Evolutionary conservation across 2,113 vertebrate species (phyloP), one percentile per base, ranked within the genome.

Genomic region (Oncorhynchus keta): DNA sequence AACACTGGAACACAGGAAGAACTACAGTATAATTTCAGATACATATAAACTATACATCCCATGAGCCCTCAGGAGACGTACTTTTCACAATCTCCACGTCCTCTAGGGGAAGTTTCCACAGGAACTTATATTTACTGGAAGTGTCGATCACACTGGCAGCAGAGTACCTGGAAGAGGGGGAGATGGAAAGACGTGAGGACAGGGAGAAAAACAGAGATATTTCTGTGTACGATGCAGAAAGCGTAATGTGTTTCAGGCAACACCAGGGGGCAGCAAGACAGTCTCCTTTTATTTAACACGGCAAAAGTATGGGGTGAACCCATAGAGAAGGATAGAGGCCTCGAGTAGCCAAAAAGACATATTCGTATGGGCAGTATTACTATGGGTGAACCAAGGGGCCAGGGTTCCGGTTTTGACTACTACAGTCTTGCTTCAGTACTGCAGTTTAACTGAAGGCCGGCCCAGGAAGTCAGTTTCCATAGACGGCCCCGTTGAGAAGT

Each of bases 41-140:
- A 35, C 6, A 35, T 35, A 8, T 35, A 35, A 55, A 67, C 65
- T 67, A 14, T 14, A 32, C 26, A 32, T 45, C 65, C 65, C 13
- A 30, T 14, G 4, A 9, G 4, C 3, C 12, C 2, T 0, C 26
- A 55, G 30, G 18, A 48, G 22, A 24, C 89, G 81, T 88, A 99
- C 98, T 97, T 97, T 98, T 99, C 80, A 99, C 93, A 1, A 99
- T 94, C 81, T 99, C 97, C 18, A 96, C 90, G 0, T 99, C 98
- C 72, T 99, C 98, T 81, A 99, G 87, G 0, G 97, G 96, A 84
- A 98, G 93, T 79, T 98, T 99, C 98, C 97, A 99, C 32, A 99
- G 93, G 88, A 99, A 94, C 84, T 99, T 99, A 88, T 99, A 99
- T 91, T 99, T 99, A 93, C 97, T 99, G 78, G 97, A 94, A 0